These are phyloP conservation scores for Dendrocincla fuliginosa DNA, from an alignment of 2,797 vertebrate species.

Conservation along the genomic window DNA sequence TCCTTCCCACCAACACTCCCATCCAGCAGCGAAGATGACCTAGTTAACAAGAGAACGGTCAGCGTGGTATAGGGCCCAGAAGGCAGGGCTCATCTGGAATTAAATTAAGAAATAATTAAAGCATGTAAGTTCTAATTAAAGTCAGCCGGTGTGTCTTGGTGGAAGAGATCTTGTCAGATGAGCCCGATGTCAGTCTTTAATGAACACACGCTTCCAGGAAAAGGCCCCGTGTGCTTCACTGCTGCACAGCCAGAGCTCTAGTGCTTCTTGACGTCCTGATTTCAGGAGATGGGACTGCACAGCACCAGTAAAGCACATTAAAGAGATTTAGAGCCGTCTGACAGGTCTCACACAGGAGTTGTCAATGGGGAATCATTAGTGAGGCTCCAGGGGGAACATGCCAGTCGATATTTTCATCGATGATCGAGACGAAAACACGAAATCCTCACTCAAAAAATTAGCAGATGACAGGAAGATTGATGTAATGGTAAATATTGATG, in stretches of 20 bases:
- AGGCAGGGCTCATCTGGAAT: conserved; percentile 27
- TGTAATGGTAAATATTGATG: conserved; percentile 52
- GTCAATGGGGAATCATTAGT: not conserved
- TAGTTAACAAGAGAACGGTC: not conserved
- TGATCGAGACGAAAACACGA: not conserved
- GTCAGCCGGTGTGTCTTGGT: not conserved
- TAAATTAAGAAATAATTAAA: conserved; percentile 47
- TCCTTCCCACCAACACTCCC: not conserved
- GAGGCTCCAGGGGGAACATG: not conserved
- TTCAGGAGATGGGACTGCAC: not conserved
- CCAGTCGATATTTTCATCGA: not conserved
- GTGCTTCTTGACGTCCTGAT: not conserved
- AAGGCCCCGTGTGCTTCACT: fast-evolving
- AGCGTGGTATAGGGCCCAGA: not conserved
- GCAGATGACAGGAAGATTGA: conserved; percentile 54
- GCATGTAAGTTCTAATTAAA: conserved; percentile 48
- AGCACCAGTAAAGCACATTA: not conserved
- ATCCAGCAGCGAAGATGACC: not conserved
- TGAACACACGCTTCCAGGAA: not conserved
- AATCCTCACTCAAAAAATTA: conserved; percentile 16
- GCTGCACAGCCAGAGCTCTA: not conserved
- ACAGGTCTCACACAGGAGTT: not conserved
- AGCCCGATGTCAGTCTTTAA: not conserved
- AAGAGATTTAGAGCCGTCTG: not conserved
- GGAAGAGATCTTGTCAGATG: not conserved